A percentile compares a stretch with the other conserved stretches of the same genome.
These are phyloP conservation scores for Pyrrhia umbra DNA, from an alignment of 2,888 invertebrate species.

Conservation along the genomic window DNA sequence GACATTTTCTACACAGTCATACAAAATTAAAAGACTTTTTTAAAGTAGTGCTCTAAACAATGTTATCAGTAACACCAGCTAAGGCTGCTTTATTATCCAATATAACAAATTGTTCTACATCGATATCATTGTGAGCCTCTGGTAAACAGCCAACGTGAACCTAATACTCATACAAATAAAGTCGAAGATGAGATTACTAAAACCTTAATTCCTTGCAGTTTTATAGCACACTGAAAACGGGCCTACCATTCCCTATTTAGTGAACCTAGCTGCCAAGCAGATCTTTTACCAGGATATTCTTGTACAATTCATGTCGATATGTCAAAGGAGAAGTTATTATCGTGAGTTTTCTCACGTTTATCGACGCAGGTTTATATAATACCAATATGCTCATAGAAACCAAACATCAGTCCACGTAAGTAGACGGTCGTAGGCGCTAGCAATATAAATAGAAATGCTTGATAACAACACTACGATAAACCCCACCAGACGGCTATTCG, in stretches of 20 bases:
- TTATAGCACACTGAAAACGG: no score
- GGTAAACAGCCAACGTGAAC: background rate
- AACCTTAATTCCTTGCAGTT: no score
- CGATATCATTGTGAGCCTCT: no score
- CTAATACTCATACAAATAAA: no score
- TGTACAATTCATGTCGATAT: background rate
- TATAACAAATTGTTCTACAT: background rate
- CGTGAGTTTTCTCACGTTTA: background rate
- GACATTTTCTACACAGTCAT: background rate
- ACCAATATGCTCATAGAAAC: conserved; percentile 17
- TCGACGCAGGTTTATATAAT: background rate
- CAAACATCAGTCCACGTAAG: conserved; percentile 46
- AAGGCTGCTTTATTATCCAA: no score
- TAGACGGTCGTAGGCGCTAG: conserved; percentile 43
- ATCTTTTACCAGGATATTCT: no score
- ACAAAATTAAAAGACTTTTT: background rate
- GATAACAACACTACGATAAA: conserved; percentile 60
- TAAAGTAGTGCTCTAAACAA: background rate
- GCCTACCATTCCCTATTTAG: no score
- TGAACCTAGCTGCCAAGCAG: no score
- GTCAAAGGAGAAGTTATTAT: background rate
- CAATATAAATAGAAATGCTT: conserved; percentile 60
- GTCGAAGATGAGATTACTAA: no score
- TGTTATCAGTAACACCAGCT: background rate
- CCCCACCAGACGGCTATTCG: conserved; percentile 40